Percentiles rank a stretch among this genome's conserved stretches.
phyloP scores from a whole-genome alignment of 53 echinoderm and acorn worm species.

The Astropecten irregularis region DNA sequence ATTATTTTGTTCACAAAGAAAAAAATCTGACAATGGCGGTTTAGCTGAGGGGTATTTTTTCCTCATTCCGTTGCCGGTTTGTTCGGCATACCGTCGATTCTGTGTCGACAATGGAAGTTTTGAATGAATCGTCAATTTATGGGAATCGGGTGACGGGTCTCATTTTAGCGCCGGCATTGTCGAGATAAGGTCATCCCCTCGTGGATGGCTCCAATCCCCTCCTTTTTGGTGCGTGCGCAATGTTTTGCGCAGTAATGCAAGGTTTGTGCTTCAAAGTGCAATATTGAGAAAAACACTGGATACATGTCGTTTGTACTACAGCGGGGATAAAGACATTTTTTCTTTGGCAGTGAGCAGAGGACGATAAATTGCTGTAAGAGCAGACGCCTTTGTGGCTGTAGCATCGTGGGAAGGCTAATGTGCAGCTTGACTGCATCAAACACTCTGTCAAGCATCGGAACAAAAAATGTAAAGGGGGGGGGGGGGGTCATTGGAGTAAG shows the following conservation, averaged over 20 bases:
- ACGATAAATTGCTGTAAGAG: constrained; percentile 40
- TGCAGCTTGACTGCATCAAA: not conserved
- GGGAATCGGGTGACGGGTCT: constrained; percentile 7
- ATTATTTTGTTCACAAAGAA: too few relatives aligned
- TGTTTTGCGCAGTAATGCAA: not conserved
- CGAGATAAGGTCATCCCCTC: constrained; percentile 11
- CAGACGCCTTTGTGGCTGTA: not conserved
- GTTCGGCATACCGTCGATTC: constrained; percentile 5
- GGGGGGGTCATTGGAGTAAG: not conserved
- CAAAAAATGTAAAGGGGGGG: constrained; percentile 40
- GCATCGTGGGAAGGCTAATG: constrained; percentile 31
- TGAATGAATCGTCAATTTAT: constrained; percentile 1
- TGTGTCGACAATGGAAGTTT: not conserved
- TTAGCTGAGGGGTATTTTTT: not conserved
- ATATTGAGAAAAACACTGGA: constrained; percentile 26
- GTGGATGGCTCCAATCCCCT: too few relatives aligned
- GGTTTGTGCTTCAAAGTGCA: constrained; percentile 35
- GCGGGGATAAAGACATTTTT: constrained; percentile 4
- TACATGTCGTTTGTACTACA: constrained; percentile 18
- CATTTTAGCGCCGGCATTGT: constrained; percentile 9
- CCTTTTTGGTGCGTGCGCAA: too few relatives aligned
- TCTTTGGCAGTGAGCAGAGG: not conserved
- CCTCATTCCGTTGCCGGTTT: not conserved
- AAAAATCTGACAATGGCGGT: not conserved
- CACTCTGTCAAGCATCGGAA: not conserved